Base-by-base conservation (phyloP, 2,888 invertebrate genomes). In the Epinotia brunnichana region DNA sequence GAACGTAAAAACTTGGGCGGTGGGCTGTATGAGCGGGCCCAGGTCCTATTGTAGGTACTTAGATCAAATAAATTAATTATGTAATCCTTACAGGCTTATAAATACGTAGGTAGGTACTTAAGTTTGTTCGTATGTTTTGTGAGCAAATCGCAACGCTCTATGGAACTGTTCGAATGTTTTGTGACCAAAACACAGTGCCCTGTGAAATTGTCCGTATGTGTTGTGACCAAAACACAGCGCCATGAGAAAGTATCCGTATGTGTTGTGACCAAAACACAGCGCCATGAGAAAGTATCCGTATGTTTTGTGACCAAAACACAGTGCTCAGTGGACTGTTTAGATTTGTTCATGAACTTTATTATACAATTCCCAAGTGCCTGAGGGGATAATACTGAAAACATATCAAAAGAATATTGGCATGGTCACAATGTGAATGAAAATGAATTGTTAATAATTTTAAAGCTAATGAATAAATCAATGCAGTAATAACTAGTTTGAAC, bases 21-120 rank as follows among this genome's bases (percentile, higher is more conserved):
- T 39, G 67, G 51, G 41, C 15, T 57, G 29, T 56, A 68, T 17
- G 24, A 21, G 35, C 17, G 41, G 41, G 62, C 57, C 69, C 41
- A 69, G 48, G 54, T 76, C 69, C 66, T 64, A 66, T 81, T 81
- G 74, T 83, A 81, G 82, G 80, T 82, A 81, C 84, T 82, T 89
- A 90, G 91, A 91, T 91, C 91, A 91, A 91, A 91, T 90, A 86
- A 85, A 85, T 86, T 85, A 83, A 85, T 67, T 57, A 41, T 79
- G 71, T 82, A 79, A 76, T 80, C 78, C 80, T 77, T 80, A 80
- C 77, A 81, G 79, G 81, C 77, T 84, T 87, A 83, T 84, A 84
- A 79, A 84, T 87, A 85, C 82, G 81, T 87, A 87, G 83, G 75
- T 80, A 87, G 83, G 74, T 80, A 70, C 80, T 74, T 82, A 81